Evolutionary conservation across 2,797 vertebrate species (phyloP), one percentile per base, ranked within the genome.

Genomic region (Dendrocincla fuliginosa): DNA sequence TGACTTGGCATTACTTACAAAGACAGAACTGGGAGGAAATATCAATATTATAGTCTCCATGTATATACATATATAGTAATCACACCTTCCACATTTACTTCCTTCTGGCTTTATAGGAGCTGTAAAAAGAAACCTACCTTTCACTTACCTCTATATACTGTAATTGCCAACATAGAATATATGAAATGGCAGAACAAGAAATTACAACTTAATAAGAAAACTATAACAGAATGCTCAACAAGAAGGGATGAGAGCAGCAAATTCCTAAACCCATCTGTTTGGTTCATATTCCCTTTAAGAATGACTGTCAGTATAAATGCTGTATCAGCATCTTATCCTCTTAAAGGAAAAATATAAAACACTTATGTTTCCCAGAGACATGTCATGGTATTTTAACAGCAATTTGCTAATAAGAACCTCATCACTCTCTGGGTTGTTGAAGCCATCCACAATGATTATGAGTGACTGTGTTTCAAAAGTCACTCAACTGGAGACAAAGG

Each of bases 401-500:
- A 60, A 88, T 42, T 24, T 87, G 84, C 81, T 87, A 93, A 77
- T 87, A 87, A 78, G 57, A 76, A 67, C 28, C 68, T 68, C 53
- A 52, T 65, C 23, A 22, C 28, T 76, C 46, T 60, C 79, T 53
- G 41, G 18, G 28, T 81, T 91, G 27, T 68, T 95, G 73, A 94
- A 93, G 63, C 53, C 14, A 13, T 64, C 56, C 67, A 55, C 24
- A 82, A 41, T 25, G 12, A 84, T 87, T 60, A 87, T 32, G 17
- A 91, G 35, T 22, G 64, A 80, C 2, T 75, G 37, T 44, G 49
- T 69, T 95, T 92, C 84, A 79, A 60, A 77, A 91, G 87, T 39
- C 73, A 92, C 30, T 68, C 77, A 89, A 89, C 57, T 17, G 35
- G 41, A 95, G 69, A 89, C 41, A 63, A 93, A 90, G n/a, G 64